Conservation (phyloP, 2,888 invertebrate species). For the Drosophila mimica region DNA sequence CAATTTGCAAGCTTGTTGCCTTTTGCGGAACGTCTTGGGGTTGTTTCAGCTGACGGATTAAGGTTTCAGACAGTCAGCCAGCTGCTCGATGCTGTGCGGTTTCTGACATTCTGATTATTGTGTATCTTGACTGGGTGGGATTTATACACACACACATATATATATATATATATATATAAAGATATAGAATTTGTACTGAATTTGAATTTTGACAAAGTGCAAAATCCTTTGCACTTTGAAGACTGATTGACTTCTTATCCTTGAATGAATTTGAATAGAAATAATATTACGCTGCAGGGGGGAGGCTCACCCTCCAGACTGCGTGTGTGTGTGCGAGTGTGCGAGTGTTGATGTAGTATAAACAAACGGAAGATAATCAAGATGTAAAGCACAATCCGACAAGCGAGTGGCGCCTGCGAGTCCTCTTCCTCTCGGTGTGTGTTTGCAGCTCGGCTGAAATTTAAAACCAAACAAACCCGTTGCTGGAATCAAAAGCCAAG, state of each 20-base stretch:
- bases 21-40: constrained; percentile 72
- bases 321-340: constrained; percentile 13
- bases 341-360: constrained; percentile 50
- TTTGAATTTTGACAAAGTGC: constrained; percentile 80
- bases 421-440: neutral
- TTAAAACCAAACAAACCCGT: constrained; percentile 78
- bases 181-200: constrained; percentile 48
- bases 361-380: constrained; percentile 83
- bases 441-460: constrained; percentile 60
- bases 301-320: constrained; percentile 14
- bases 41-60: constrained; percentile 70
- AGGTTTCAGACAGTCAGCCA: constrained; percentile 45
- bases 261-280: constrained; percentile 81
- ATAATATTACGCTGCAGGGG: constrained; percentile 53
- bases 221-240: constrained; percentile 82
- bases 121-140: constrained; percentile 1
- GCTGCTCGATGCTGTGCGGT: constrained; percentile 23
- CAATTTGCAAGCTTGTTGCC: constrained; percentile 70
- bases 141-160: neutral
- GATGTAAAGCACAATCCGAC: constrained; percentile 78
- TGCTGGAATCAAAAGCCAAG: constrained; percentile 70
- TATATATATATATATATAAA: neutral
- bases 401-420: constrained; percentile 36
- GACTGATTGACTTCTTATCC: constrained; percentile 84
- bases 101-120: constrained; percentile 5